Evolutionary conservation across 2,888 invertebrate genomes (phyloP), one percentile per base, ranked within the genome.

Genomic region (Nomada fucata): DNA sequence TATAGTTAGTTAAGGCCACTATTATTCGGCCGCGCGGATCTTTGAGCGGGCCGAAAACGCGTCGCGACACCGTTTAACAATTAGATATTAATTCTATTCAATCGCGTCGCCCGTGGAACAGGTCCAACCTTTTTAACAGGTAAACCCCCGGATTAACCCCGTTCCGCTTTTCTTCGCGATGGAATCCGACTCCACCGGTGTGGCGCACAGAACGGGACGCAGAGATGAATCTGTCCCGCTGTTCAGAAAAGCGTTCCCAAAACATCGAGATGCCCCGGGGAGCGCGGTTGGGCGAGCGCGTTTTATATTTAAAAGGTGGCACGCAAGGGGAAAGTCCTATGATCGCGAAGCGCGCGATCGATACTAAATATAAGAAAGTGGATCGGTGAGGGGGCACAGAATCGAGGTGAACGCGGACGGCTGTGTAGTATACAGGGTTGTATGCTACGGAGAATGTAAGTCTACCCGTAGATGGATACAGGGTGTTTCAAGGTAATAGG

Each of bases 51-150:
- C 85, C 83, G 86, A 85, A 86, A 89, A 72, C 82, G 84, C 78
- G 71, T 2, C 42, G 29, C 71, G 71, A 64, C 70, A 79, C 74
- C 83, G 72, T 63, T 82, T 63, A 89, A 90, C 89, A 91, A 91
- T 91, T 91, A 90, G 88, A 91, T 88, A 92, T 91, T 91, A 91
- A 91, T 90, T 90, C 90, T 76, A 89, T 89, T 90, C 86, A 87
- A 76, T 61, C 73, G 65, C 73, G 73, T 77, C 71, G 53, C 70
- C 74, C 60, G 29, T 36, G 10, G 29, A 42, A 50, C 13, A 70
- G 61, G 65, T 23, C 67, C 63, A 13, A 23, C 52, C 36, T 68
- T 55, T 50, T 79, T 64, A 79, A 79, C 69, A 77, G 52, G 82
- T 26, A 73, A 69, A 65, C 63, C 76, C 18, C 57, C 59, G 88